Conservation (phyloP, 2,888 invertebrate species). For the Nephrotoma appendiculata region DNA sequence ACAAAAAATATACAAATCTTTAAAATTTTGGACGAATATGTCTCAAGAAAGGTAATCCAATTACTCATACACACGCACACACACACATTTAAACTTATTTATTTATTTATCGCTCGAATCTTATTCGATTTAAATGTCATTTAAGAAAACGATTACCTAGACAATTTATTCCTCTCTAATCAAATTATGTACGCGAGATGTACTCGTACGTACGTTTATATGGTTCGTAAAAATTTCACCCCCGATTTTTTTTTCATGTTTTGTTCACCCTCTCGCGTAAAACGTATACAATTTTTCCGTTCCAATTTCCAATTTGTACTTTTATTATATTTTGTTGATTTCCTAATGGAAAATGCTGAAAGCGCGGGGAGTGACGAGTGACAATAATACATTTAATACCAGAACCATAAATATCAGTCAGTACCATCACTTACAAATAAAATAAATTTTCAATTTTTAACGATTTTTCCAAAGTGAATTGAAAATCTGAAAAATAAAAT, state of each 20-base stretch:
- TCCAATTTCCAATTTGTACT: neutral
- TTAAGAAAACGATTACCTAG: neutral
- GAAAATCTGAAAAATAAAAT: neutral
- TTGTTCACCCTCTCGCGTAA: neutral
- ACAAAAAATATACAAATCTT: neutral
- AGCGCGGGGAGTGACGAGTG: neutral
- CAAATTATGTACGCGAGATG: neutral
- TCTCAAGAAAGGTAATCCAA: too few relatives aligned
- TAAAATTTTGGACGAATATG: too few relatives aligned
- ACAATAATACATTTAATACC: neutral
- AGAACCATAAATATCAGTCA: neutral
- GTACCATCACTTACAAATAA: neutral
- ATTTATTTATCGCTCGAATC: neutral
- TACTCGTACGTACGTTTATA: neutral
- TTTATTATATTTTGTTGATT: neutral
- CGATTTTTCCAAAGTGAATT: neutral
- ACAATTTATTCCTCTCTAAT: neutral
- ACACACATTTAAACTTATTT: too few relatives aligned
- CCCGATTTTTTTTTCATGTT: neutral
- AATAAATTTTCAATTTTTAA: neutral
- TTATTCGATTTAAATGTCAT: neutral
- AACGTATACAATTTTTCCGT: neutral
- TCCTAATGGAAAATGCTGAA: neutral
- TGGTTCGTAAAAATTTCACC: neutral
- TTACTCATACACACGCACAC: too few relatives aligned